These are phyloP conservation scores for Papilio elwesi DNA, from an alignment of 2,888 invertebrate species.

Conservation along the genomic window DNA sequence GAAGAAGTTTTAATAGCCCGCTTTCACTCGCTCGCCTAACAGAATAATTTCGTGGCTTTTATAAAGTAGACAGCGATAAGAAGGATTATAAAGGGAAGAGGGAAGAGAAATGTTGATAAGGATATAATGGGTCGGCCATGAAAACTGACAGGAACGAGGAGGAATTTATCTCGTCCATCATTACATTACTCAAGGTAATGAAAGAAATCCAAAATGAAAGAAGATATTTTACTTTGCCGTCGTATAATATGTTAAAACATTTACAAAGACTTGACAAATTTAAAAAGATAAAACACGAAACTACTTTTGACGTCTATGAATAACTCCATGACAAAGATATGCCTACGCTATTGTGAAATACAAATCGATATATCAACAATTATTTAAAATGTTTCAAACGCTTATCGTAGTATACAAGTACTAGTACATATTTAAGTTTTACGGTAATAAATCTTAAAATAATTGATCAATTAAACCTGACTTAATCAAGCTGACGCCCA, in stretches of 20 bases:
- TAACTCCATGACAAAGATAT: constrained; percentile 41
- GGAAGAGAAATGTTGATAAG: constrained; percentile 72
- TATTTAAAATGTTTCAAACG: neutral
- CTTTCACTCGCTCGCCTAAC: constrained; percentile 63
- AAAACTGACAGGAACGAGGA: constrained; percentile 63
- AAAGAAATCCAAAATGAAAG: constrained; percentile 41
- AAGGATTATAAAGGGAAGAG: constrained; percentile 72
- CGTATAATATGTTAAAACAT: constrained; percentile 36
- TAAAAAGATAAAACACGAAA: constrained; percentile 29
- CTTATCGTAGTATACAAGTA: constrained; percentile 5
- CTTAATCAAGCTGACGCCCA: neutral
- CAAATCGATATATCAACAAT: constrained; percentile 4
- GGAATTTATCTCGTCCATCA: constrained; percentile 55
- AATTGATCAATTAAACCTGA: constrained; percentile 7
- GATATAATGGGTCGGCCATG: constrained; percentile 70
- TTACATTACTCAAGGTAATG: constrained; percentile 46
- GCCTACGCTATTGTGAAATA: constrained; percentile 28
- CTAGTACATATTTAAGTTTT: constrained; percentile 16
- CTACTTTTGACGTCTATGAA: constrained; percentile 1
- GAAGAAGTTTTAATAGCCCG: constrained; percentile 66
- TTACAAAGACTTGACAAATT: constrained; percentile 25
- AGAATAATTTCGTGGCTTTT: constrained; percentile 71
- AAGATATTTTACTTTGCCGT: constrained; percentile 28
- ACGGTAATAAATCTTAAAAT: neutral
- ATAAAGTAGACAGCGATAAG: constrained; percentile 75